Percentiles rank a stretch among this genome's conserved stretches.
These are phyloP conservation scores for Sander vitreus DNA, from an alignment of 2,113 vertebrate genomes.

Conservation along the genomic window DNA sequence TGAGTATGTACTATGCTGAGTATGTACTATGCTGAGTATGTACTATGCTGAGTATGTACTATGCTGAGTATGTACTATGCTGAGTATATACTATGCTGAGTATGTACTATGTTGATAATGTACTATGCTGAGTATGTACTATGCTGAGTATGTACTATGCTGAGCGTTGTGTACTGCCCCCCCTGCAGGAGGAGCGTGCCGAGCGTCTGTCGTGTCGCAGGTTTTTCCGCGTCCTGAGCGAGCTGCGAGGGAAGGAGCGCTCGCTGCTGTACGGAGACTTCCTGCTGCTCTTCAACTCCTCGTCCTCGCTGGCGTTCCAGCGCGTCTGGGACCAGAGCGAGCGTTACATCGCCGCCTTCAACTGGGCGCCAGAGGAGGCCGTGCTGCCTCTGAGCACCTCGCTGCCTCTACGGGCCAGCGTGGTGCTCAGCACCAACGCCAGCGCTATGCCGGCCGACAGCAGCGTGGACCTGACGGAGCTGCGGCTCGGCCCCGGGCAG, in stretches of 20 bases:
- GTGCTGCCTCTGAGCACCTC: conserved; percentile 42
- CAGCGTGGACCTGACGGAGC: conserved; percentile 50
- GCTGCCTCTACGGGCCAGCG: conserved; percentile 56
- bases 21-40: no score
- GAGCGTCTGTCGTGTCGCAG: conserved; percentile 45
- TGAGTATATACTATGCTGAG: no score
- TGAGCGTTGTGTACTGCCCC: no score
- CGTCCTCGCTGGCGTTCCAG: conserved; percentile 77
- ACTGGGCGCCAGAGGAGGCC: conserved; percentile 66
- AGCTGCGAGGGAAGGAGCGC: conserved; percentile 84
- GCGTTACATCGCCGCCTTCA: conserved; percentile 86
- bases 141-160: no score
- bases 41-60: no score
- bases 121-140: no score
- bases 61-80: no score
- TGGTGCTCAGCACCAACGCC: conserved; percentile 81
- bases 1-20: no score
- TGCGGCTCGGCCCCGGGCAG: conserved; percentile 79
- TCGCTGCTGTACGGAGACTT: conserved; percentile 88
- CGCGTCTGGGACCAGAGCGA: conserved; percentile 90
- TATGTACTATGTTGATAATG: no score
- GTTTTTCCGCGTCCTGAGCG: conserved; percentile 81
- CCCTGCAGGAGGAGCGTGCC: conserved; percentile 66
- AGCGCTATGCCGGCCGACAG: not conserved
- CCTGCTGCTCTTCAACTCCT: conserved; percentile 13